Conservation (phyloP, 2,797 vertebrate genomes). For the Gallinago nigripennis region DNA sequence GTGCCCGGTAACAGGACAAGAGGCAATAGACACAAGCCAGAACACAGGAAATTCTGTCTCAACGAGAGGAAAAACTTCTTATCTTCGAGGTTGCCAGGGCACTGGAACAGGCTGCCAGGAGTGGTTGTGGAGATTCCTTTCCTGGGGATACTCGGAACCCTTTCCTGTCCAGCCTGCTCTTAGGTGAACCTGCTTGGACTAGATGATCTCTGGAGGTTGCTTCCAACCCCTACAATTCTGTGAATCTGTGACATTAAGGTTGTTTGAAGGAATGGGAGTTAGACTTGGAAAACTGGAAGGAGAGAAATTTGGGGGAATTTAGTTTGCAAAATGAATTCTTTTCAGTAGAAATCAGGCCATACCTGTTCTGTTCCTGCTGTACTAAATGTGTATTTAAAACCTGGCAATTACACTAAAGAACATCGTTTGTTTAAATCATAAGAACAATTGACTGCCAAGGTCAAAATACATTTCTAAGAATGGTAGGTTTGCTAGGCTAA, state of each 20-base stretch:
- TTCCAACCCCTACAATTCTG: no score
- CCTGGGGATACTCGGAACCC: no score
- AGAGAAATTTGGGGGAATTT: neutral
- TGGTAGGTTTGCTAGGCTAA: neutral
- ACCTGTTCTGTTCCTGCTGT: neutral
- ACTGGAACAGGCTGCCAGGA: no score
- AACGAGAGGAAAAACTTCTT: no score
- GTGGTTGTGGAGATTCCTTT: no score
- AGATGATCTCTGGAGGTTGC: no score
- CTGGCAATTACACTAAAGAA: neutral
- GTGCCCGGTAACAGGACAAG: no score
- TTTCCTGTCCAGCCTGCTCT: no score
- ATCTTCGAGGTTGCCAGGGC: no score
- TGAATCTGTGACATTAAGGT: neutral
- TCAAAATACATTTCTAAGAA: neutral
- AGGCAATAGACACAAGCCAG: no score
- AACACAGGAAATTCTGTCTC: no score
- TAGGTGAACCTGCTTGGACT: no score
- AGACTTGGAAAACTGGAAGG: neutral
- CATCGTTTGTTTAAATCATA: neutral
- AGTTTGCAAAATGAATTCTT: neutral
- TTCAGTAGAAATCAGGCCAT: neutral
- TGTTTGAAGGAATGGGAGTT: neutral
- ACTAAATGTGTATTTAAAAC: neutral
- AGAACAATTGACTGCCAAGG: neutral